Percentiles rank a stretch among this genome's conserved stretches.
These are phyloP conservation scores for Tenthredo mesomela DNA, from an alignment of 2,888 invertebrate genomes.

Conservation along the genomic window DNA sequence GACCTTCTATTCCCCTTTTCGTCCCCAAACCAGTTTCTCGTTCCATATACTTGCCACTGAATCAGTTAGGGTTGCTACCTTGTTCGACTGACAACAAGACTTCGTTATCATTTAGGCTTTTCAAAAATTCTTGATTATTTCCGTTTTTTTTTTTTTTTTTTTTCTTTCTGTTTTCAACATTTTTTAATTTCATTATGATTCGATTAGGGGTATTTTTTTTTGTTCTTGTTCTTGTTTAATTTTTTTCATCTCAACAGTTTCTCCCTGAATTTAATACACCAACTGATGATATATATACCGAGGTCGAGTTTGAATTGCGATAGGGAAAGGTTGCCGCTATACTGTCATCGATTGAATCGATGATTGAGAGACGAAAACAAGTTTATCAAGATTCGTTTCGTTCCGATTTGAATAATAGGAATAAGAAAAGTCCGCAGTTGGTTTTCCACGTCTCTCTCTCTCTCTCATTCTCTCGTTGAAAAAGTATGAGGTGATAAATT, in stretches of 20 bases:
- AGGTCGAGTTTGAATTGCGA: background rate
- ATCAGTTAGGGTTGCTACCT: background rate
- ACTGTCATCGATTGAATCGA: background rate
- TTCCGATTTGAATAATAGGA: constrained; percentile 20
- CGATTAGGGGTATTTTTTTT: background rate
- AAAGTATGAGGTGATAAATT: background rate
- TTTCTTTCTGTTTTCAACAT: background rate
- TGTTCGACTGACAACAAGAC: background rate
- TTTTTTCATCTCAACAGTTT: background rate
- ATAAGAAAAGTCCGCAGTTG: background rate
- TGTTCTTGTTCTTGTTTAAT: background rate
- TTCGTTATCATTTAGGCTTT: background rate
- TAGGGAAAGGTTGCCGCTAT: background rate
- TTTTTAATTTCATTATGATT: background rate
- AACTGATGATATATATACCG: background rate
- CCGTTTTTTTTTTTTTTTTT: background rate
- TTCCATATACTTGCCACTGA: constrained; percentile 2
- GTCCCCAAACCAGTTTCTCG: background rate
- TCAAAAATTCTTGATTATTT: background rate
- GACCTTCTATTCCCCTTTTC: constrained; percentile 4
- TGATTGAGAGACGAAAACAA: constrained; percentile 25
- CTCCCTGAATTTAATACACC: background rate
- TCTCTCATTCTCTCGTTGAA: background rate
- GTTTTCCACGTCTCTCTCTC: background rate
- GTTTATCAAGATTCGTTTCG: constrained; percentile 28